phyloP scores from a whole-genome alignment of 1,140 invertebrate species.

The fruit fly (Drosophila melanogaster) region DNA sequence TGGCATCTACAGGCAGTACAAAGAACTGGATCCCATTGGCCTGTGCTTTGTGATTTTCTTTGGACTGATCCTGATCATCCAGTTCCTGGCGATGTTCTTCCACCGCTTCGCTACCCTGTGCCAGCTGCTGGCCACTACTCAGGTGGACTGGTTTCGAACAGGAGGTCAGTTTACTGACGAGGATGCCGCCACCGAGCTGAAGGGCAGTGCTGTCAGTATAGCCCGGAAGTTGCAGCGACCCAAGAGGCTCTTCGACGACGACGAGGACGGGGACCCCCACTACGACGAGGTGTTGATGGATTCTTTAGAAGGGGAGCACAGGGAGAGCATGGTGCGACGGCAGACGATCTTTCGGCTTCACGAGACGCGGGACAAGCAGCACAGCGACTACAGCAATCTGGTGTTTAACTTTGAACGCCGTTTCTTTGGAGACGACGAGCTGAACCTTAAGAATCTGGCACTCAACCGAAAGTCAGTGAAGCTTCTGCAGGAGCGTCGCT shows the following conservation, averaged over 20 bases:
- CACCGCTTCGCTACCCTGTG: constrained; percentile 94
- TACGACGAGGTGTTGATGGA: constrained; percentile 47
- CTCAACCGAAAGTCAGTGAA: constrained; percentile 77
- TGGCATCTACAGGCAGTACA: constrained; percentile 85
- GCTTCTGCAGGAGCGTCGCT: constrained; percentile 66
- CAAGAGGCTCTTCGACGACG: constrained; percentile 83
- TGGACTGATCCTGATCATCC: constrained; percentile 89
- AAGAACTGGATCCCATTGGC: constrained; percentile 91
- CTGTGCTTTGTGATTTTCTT: constrained; percentile 91
- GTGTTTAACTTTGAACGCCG: constrained; percentile 73
- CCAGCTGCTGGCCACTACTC: constrained; percentile 92
- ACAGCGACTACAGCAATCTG: constrained; percentile 76
- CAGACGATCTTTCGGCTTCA: constrained; percentile 74
- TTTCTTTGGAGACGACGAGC: constrained; percentile 74
- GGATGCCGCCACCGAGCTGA: constrained; percentile 86
- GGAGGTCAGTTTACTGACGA: constrained; percentile 80
- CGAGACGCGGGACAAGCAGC: constrained; percentile 61
- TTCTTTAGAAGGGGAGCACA: constrained; percentile 38
- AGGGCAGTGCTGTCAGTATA: constrained; percentile 87
- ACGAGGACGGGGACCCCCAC: constrained; percentile 74
- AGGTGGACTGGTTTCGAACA: constrained; percentile 85
- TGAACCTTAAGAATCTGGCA: constrained; percentile 71
- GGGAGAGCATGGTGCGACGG: constrained; percentile 60
- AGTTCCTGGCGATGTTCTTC: constrained; percentile 93
- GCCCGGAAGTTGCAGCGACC: constrained; percentile 87